Percentiles rank a stretch among this genome's conserved stretches.
Evolutionary conservation across 2,113 vertebrate genomes (phyloP).

Genomic region (Cebus imitator): DNA sequence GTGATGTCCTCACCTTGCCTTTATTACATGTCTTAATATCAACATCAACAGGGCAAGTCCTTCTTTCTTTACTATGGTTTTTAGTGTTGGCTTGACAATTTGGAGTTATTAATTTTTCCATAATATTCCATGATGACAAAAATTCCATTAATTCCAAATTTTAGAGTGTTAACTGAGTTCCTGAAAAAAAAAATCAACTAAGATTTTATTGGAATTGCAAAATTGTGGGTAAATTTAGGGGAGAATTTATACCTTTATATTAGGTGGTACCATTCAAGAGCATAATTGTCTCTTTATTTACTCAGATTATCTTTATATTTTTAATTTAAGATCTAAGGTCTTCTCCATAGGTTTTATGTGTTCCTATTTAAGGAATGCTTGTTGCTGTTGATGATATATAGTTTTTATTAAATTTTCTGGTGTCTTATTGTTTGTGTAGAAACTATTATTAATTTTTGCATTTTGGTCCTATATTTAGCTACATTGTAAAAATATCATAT

Average conservation of each 20-base stretch:
- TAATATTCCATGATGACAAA: no score
- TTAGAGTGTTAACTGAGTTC: background rate
- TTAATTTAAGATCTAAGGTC: constrained; percentile 7
- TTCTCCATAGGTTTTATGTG: background rate
- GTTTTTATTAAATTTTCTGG: constrained; percentile 32
- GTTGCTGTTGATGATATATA: background rate
- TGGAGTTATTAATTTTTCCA: background rate
- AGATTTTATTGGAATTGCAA: background rate
- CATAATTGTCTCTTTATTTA: background rate
- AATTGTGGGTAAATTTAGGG: background rate
- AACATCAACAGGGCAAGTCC: background rate
- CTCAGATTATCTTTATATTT: background rate
- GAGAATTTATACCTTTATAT: background rate
- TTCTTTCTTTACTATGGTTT: background rate
- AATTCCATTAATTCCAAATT: background rate
- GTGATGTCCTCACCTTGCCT: background rate
- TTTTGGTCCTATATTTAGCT: background rate
- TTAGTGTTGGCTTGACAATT: background rate
- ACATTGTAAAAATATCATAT: background rate
- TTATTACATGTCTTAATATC: background rate
- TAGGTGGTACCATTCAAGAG: background rate
- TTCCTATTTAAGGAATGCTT: background rate
- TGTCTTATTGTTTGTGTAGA: background rate
- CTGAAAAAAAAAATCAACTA: background rate
- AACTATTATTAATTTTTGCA: background rate